A percentile compares a stretch with the other conserved stretches of the same genome.
phyloP scores from a whole-genome alignment of 2,888 invertebrate genomes.

The Lochmaea crataegi region DNA sequence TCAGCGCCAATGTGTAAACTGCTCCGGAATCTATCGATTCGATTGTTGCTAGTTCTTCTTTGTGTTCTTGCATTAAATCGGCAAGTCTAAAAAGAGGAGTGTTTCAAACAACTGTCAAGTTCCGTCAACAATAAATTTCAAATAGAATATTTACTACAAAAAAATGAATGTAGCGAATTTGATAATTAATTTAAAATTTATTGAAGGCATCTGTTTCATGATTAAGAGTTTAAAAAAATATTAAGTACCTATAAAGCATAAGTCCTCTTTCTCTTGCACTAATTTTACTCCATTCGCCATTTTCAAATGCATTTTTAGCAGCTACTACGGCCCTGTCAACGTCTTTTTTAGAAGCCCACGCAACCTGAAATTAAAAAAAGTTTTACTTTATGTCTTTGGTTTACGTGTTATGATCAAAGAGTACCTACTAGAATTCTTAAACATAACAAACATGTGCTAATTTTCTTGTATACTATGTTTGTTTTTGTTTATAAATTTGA shows the following conservation, averaged over 20 bases:
- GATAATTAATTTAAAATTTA: no score
- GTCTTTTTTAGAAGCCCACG: constrained; percentile 80
- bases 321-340: constrained; percentile 90
- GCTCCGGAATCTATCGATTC: constrained; percentile 96
- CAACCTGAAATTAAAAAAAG: constrained; percentile 62
- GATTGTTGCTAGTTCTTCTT: constrained; percentile 94
- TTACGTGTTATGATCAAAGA: no score
- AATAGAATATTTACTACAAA: no score
- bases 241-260: constrained; percentile 81
- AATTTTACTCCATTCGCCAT: constrained; percentile 94
- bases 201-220: neutral
- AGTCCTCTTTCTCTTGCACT: constrained; percentile 91
- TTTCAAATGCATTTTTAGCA: constrained; percentile 87
- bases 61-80: constrained; percentile 93
- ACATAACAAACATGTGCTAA: no score
- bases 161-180: no score
- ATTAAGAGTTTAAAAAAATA: constrained; percentile 46
- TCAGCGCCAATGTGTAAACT: constrained; percentile 94
- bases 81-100: constrained; percentile 75
- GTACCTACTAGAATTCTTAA: no score
- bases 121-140: no score
- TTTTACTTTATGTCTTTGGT: neutral
- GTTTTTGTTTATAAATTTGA: no score
- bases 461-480: no score
- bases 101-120: neutral